Evolutionary conservation across 2,888 invertebrate species (phyloP).

Genomic region (Acanthosepion lycidas): DNA sequence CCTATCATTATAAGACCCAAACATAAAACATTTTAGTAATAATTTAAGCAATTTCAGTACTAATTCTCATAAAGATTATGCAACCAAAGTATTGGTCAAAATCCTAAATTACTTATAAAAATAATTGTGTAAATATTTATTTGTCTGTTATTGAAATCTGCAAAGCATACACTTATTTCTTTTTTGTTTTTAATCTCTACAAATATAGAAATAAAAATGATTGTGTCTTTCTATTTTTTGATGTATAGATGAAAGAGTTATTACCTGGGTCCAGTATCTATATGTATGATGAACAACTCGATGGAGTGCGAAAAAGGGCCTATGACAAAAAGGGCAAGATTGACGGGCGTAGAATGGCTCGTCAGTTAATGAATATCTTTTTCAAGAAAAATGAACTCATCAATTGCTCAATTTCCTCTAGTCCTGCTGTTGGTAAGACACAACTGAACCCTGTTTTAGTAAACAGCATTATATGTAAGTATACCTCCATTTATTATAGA

Average conservation of each 20-base stretch:
- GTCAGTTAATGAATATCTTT: constrained; percentile 44
- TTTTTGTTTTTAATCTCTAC: background rate
- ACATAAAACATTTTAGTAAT: no score
- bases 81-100: no score
- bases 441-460: constrained; percentile 39
- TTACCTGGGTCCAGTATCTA: constrained; percentile 43
- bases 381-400: constrained; percentile 47
- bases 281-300: constrained; percentile 39
- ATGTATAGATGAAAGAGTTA: constrained; percentile 35
- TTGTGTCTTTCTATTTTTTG: background rate
- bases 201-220: background rate
- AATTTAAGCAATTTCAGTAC: no score
- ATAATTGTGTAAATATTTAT: no score
- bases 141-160: no score
- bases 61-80: no score
- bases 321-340: constrained; percentile 44
- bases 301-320: constrained; percentile 40
- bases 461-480: constrained; percentile 45
- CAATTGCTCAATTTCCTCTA: constrained; percentile 43
- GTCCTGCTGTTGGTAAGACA: constrained; percentile 37
- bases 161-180: no score
- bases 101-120: no score
- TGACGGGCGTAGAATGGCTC: constrained; percentile 44
- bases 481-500: background rate
- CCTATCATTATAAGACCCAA: no score